Conservation (phyloP, 2,888 invertebrate genomes). For the Xestia c-nigrum region DNA sequence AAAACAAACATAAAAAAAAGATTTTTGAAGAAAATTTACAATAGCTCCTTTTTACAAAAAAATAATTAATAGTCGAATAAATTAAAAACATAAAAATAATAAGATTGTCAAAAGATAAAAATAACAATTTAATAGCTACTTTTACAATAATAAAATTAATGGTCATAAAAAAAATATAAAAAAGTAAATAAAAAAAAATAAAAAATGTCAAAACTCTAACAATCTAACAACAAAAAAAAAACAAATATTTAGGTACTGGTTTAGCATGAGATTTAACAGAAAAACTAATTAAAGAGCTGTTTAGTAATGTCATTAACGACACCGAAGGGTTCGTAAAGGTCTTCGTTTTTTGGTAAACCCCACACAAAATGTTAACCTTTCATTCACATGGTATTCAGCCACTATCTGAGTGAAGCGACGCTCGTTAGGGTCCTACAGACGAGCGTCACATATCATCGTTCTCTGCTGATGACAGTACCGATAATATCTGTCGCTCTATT, state of each 20-base stretch:
- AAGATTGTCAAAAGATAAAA: too few species aligned
- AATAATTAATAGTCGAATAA: too few species aligned
- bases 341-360: neutral
- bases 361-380: neutral
- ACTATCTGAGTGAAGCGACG: neutral
- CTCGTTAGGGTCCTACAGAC: constrained; percentile 23
- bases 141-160: too few species aligned
- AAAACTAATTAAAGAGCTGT: neutral
- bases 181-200: too few species aligned
- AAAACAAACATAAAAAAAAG: too few species aligned
- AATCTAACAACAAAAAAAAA: too few species aligned
- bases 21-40: too few species aligned
- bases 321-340: neutral
- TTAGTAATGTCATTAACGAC: neutral
- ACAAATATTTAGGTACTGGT: neutral
- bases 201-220: too few species aligned
- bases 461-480: constrained; percentile 16
- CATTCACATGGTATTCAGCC: neutral
- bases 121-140: too few species aligned
- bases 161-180: too few species aligned
- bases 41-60: too few species aligned
- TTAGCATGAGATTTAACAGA: neutral
- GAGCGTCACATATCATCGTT: constrained; percentile 23
- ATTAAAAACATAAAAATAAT: too few species aligned
- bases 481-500: constrained; percentile 10